Conservation (phyloP, 2,888 invertebrate genomes). For the Phoronis australis region DNA sequence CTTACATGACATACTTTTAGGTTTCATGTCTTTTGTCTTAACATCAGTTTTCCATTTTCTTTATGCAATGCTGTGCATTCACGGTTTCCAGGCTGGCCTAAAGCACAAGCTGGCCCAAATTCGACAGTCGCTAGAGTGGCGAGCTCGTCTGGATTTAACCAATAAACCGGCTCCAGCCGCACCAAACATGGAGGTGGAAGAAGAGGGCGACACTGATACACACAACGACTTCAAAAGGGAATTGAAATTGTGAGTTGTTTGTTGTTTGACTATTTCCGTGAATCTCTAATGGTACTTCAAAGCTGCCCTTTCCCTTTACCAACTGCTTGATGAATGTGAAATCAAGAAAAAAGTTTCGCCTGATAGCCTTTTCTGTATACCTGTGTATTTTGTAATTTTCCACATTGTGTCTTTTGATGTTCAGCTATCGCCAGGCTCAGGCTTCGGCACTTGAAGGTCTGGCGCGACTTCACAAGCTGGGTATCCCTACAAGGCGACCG, state of each 20-base stretch:
- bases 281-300: no score
- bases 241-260: slow-evolving; percentile 61
- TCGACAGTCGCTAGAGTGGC: slow-evolving; percentile 71
- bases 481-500: slow-evolving; percentile 76
- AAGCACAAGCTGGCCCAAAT: slow-evolving; percentile 69
- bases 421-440: slow-evolving; percentile 59
- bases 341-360: no score
- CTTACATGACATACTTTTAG: background rate
- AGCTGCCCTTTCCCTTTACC: no score
- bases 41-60: slow-evolving; percentile 3
- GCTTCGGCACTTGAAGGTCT: slow-evolving; percentile 78
- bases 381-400: background rate
- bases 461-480: slow-evolving; percentile 68
- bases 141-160: slow-evolving; percentile 76
- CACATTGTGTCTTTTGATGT: slow-evolving; percentile 4
- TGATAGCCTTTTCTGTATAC: no score
- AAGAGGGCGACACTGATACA: slow-evolving; percentile 24
- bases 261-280: no score
- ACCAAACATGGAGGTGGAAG: slow-evolving; percentile 20
- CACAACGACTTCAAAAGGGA: slow-evolving; percentile 84
- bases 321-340: no score
- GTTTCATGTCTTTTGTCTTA: background rate
- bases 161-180: slow-evolving; percentile 65
- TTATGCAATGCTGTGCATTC: background rate
- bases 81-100: slow-evolving; percentile 56